Evolutionary conservation across 2,888 invertebrate genomes (phyloP).

Genomic region (Cerastoderma edule): DNA sequence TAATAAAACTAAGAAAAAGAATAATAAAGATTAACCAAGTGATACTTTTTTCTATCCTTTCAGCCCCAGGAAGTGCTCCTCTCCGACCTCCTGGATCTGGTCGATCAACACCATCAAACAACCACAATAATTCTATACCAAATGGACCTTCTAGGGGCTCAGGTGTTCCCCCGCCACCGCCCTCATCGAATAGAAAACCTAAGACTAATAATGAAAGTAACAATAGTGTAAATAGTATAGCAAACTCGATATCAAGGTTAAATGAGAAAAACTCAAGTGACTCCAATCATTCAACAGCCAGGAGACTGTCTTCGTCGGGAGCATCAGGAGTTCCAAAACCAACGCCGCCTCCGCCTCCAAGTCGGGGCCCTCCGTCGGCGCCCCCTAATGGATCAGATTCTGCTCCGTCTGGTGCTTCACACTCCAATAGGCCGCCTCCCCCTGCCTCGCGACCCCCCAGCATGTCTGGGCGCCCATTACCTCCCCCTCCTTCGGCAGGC

Average conservation of each 20-base stretch:
- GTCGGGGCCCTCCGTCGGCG: constrained; percentile 49
- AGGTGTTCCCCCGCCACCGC: constrained; percentile 67
- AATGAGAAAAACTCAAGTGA: constrained; percentile 33
- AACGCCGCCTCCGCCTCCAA: constrained; percentile 60
- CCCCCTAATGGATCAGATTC: constrained; percentile 30
- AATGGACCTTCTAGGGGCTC: constrained; percentile 63
- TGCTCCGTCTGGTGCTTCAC: constrained; percentile 11
- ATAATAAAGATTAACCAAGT: constrained; percentile 1
- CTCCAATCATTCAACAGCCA: neutral
- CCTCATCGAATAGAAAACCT: constrained; percentile 53
- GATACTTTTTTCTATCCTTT: constrained; percentile 12
- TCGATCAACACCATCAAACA: constrained; percentile 36
- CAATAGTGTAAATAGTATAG: constrained; percentile 46
- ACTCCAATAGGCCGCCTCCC: constrained; percentile 35
- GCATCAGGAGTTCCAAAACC: constrained; percentile 44
- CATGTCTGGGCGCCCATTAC: constrained; percentile 56
- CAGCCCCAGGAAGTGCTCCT: constrained; percentile 49
- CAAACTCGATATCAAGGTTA: constrained; percentile 41
- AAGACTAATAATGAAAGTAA: constrained; percentile 33
- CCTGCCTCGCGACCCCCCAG: constrained; percentile 47
- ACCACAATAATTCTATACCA: constrained; percentile 64
- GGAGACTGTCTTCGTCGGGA: constrained; percentile 8
- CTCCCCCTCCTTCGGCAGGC: constrained; percentile 40
- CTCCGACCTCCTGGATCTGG: constrained; percentile 41
- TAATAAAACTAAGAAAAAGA: neutral